phyloP scores from a whole-genome alignment of 2,797 vertebrate species.

The Parambassis ranga region DNA sequence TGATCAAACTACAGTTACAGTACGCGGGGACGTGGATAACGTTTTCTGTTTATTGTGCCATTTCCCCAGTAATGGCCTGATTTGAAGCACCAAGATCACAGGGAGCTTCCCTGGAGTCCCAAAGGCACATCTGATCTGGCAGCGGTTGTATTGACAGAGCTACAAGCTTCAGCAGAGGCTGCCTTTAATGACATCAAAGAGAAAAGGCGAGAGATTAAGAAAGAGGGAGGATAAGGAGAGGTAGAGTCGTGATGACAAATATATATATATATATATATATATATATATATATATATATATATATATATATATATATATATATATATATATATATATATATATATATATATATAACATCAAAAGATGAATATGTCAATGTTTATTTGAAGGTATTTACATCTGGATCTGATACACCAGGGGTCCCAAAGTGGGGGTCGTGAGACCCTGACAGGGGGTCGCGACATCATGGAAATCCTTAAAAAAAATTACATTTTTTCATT shows the following conservation, averaged over 20 bases:
- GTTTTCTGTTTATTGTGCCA: slow-evolving; percentile 6
- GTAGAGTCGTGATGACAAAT: slow-evolving; percentile 4
- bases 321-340: too few relatives aligned
- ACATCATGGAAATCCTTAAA: too few relatives aligned
- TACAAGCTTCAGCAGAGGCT: slow-evolving; percentile 41
- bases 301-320: too few relatives aligned
- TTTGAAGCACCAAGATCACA: slow-evolving; percentile 35
- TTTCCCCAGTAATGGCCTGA: slow-evolving; percentile 20
- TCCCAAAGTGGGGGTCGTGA: too few relatives aligned
- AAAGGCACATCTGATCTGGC: slow-evolving; percentile 56
- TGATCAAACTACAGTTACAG: slow-evolving; percentile 17
- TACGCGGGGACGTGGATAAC: not conserved
- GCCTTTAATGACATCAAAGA: slow-evolving; percentile 50
- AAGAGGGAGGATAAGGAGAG: not conserved
- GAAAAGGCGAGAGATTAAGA: slow-evolving; percentile 22
- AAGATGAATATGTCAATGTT: too few relatives aligned
- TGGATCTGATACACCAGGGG: too few relatives aligned
- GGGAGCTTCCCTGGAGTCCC: slow-evolving; percentile 48
- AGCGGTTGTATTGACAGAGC: slow-evolving; percentile 53
- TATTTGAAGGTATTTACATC: too few relatives aligned
- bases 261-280: too few relatives aligned
- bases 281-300: too few relatives aligned
- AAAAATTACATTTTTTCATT: too few relatives aligned
- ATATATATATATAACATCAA: too few relatives aligned
- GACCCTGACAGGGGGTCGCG: too few relatives aligned